Conservation (phyloP, 2,797 vertebrate genomes). For the Hafferia zeledoni region DNA sequence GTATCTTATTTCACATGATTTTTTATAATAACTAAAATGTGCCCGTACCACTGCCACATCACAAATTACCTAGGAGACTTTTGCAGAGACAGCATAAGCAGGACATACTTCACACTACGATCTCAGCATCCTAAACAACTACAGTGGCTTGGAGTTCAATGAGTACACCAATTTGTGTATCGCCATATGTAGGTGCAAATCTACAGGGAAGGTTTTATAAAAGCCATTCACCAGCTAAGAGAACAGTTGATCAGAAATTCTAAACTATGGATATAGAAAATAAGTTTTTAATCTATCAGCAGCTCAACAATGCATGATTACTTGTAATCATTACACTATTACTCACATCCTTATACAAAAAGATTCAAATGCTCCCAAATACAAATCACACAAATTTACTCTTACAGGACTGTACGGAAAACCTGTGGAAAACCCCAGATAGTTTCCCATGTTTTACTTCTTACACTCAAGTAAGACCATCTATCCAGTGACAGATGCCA, state of each 20-base stretch:
- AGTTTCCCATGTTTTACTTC: background rate
- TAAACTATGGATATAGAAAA: background rate
- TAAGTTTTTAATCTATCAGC: background rate
- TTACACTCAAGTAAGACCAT: background rate
- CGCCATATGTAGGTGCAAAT: background rate
- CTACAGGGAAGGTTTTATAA: background rate
- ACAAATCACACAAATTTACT: background rate
- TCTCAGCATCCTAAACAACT: background rate
- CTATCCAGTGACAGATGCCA: background rate
- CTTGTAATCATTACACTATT: background rate
- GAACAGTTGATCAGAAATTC: background rate
- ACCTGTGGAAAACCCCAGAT: background rate
- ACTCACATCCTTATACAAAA: background rate
- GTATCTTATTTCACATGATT: background rate
- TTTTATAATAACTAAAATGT: background rate
- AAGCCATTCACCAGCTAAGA: background rate
- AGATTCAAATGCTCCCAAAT: background rate
- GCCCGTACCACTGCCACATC: background rate
- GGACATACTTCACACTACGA: background rate
- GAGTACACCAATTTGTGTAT: background rate
- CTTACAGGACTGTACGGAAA: background rate
- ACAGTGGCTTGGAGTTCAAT: background rate
- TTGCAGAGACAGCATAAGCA: background rate
- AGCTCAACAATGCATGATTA: background rate
- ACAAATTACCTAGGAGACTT: background rate